A percentile compares a stretch with the other conserved stretches of the same genome.
phyloP scores from a whole-genome alignment of 2,113 vertebrate species.

The Excalfactoria chinensis region DNA sequence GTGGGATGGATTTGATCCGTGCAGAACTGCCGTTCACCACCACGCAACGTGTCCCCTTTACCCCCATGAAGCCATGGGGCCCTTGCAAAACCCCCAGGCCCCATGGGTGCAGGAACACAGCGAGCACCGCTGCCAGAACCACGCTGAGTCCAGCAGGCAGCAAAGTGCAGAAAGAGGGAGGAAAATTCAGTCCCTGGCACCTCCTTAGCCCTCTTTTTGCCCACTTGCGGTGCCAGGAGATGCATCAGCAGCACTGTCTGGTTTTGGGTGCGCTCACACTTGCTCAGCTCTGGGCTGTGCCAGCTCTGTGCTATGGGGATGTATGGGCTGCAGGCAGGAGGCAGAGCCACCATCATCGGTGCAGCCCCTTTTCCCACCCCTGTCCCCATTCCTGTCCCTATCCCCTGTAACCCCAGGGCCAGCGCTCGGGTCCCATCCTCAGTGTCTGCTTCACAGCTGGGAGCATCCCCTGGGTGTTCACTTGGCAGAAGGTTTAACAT shows the following conservation, averaged over 20 bases:
- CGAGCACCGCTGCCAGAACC: fast-evolving
- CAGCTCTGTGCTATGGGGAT: fast-evolving
- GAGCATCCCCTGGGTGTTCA: background rate
- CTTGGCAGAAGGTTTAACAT: background rate
- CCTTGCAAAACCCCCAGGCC: background rate
- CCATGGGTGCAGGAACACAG: fast-evolving
- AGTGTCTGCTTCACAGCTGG: fast-evolving
- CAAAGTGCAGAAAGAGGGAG: background rate
- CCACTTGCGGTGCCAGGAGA: background rate
- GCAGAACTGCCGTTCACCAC: background rate
- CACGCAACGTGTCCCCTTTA: background rate
- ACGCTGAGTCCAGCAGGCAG: background rate
- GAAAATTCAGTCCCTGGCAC: background rate
- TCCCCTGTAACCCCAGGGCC: background rate
- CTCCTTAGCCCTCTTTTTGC: background rate
- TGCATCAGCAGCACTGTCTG: background rate
- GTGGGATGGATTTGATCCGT: background rate
- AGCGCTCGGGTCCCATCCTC: background rate
- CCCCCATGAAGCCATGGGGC: background rate
- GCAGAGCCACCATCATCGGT: background rate
- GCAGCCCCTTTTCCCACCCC: background rate
- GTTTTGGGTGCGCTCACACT: background rate
- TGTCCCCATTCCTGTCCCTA: background rate
- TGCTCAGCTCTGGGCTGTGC: background rate
- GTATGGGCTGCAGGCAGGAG: background rate